These are phyloP conservation scores for Ornithorhynchus anatinus DNA, from an alignment of 2,113 vertebrate species.

Conservation along the genomic window DNA sequence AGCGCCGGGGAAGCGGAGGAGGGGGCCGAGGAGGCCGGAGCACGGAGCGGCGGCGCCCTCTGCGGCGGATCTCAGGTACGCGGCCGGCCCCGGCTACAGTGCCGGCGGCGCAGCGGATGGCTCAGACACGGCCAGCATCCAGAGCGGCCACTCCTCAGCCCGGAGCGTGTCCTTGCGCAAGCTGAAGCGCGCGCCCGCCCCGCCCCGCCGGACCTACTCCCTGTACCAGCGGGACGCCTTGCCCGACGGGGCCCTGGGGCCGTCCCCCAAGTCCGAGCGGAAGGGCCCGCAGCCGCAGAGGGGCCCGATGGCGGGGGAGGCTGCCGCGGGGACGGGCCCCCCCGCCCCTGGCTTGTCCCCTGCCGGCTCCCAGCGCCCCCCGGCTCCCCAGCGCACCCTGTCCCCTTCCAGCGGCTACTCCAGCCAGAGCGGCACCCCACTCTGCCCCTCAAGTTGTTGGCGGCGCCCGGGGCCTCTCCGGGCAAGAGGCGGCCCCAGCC, in stretches of 20 bases:
- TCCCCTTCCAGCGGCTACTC: conserved; percentile 98
- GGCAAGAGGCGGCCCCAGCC: conserved; percentile 76
- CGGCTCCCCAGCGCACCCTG: conserved; percentile 83
- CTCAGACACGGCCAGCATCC: conserved; percentile 65
- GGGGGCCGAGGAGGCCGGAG: conserved; percentile 8
- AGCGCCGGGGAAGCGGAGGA: conserved; percentile 26
- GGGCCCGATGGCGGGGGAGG: conserved; percentile 36
- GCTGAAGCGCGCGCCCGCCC: conserved; percentile 79
- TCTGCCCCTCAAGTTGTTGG: conserved; percentile 79
- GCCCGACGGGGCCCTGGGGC: conserved; percentile 64
- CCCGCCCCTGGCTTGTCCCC: conserved; percentile 47
- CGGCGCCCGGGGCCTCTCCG: conserved; percentile 72
- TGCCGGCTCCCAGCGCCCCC: conserved; percentile 44
- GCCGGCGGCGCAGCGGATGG: conserved; percentile 59
- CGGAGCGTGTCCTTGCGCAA: conserved; percentile 88
- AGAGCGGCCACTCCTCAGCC: conserved; percentile 69
- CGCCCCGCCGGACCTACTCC: conserved; percentile 87
- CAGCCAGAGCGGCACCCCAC: conserved; percentile 93
- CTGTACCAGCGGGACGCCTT: conserved; percentile 69
- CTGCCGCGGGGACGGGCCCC: conserved; percentile 13
- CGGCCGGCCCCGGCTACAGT: conserved; percentile 21
- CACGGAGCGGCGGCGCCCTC: conserved; percentile 42
- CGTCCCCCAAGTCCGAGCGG: conserved; percentile 68
- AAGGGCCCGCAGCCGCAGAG: conserved; percentile 38
- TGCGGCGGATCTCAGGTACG: conserved; percentile 42